Evolutionary conservation across 2,113 vertebrate species (phyloP).

Genomic region (Cyanocitta stelleri): DNA sequence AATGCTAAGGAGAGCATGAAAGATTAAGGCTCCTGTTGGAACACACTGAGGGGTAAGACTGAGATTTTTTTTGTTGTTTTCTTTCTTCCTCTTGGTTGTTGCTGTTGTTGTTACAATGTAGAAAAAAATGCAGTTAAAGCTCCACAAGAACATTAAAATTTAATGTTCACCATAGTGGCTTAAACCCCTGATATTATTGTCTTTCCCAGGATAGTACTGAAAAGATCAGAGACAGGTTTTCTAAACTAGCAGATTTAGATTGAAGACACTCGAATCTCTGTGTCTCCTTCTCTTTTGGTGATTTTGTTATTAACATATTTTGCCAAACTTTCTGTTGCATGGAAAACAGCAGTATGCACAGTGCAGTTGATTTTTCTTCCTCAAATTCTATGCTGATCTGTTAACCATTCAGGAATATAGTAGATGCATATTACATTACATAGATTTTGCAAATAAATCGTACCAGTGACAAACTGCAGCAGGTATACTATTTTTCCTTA

Average conservation of each 20-base stretch:
- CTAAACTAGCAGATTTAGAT: not conserved
- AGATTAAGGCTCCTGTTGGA: not conserved
- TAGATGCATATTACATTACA: not conserved
- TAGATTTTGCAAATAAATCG: not conserved
- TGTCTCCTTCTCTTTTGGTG: not conserved
- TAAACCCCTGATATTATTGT: not conserved
- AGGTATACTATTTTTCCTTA: not conserved
- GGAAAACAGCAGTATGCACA: not conserved
- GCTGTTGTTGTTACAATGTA: not conserved
- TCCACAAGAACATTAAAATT: slow-evolving; percentile 43
- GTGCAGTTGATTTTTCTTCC: not conserved
- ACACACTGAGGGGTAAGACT: not conserved
- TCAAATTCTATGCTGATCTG: not conserved
- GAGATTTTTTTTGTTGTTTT: not conserved
- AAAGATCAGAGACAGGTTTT: not conserved
- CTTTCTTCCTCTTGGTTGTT: not conserved
- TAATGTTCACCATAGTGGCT: not conserved
- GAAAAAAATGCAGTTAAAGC: slow-evolving; percentile 15
- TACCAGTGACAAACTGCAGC: not conserved
- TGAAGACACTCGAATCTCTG: not conserved
- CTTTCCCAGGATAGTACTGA: not conserved
- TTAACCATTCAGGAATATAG: not conserved
- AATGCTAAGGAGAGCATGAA: not conserved
- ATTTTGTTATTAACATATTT: not conserved
- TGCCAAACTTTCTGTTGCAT: not conserved